Conservation (phyloP, 2,888 invertebrate species). For the Spilarctia lutea region DNA sequence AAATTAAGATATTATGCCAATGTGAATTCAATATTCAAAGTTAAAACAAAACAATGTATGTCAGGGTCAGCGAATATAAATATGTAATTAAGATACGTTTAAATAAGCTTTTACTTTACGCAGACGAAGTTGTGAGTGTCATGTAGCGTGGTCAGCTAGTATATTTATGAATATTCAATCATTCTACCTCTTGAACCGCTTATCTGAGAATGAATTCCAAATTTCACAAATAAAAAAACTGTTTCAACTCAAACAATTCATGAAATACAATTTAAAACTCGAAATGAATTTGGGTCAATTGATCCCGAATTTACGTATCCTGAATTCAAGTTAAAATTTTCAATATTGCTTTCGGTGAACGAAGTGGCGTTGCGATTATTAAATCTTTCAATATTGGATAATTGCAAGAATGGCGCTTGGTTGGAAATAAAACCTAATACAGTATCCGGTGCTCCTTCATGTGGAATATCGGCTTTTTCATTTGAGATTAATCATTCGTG, state of each 20-base stretch:
- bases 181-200: background rate
- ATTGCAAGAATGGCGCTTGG: conserved; percentile 18
- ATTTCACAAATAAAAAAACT: background rate
- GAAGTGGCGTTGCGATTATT: conserved; percentile 24
- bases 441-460: conserved; percentile 19
- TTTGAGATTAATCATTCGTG: conserved; percentile 21
- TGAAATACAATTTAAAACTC: conserved; percentile 6
- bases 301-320: conserved; percentile 7
- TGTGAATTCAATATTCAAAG: no score
- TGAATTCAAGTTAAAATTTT: conserved; percentile 22
- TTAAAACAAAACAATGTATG: no score
- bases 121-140: no score
- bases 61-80: no score
- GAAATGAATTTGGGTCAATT: conserved; percentile 5
- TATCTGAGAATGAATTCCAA: background rate
- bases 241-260: conserved; percentile 9
- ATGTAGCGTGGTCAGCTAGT: no score
- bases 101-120: no score
- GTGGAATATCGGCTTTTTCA: conserved; percentile 31
- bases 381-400: conserved; percentile 36
- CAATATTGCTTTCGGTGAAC: conserved; percentile 13
- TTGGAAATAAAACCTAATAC: conserved; percentile 32
- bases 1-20: no score
- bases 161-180: no score
- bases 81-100: no score